Base-by-base conservation (phyloP, 2,113 vertebrate genomes). In the Nibea coibor region DNA sequence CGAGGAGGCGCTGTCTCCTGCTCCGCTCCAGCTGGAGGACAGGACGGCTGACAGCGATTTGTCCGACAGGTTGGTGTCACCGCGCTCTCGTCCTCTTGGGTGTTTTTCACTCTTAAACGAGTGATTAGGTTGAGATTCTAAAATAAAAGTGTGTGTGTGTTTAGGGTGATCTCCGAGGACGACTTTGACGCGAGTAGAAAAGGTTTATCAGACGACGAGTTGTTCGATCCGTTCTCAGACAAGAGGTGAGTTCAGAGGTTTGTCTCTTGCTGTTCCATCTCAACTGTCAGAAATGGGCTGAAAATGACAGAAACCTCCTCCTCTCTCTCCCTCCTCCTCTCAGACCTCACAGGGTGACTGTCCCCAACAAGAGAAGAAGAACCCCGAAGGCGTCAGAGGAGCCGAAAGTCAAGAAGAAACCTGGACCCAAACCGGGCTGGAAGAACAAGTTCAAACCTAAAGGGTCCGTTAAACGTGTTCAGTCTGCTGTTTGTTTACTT, bases 351-450 rank as follows among this genome's bases (percentile, higher is more conserved):
- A 90, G 92, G 84, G 56, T 88, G 11, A 82, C 62, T 22, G 82
- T 93, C 42, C 75, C 93, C 56, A 96, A 91, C 88, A 97, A 96
- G 68, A 95, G 92, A 22, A 86, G 76, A 81, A 94, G 88, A 79
- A 96, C 93, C 51, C 64, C 88, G 0, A 96, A 95, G 82, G 91
- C 88, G 14, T 31, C 72, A 0, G 91, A 95, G 68, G 96, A 97
- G 73, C 96, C 96, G 28, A 97, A 96, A 93, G 77, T 95, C 56
- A 95, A 96, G 72, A 98, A 96, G 93, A 99, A 98, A 72, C 97
- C 98, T 0, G 98, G 98, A 19, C 98, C 98, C 35, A 99, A 99
- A 90, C 97, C 97, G 0, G 97, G 97, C 88, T 99, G 97, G 97
- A 99, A 99, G 90, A 97, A 96, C 83, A 95, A 97, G 87, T 95